Base-by-base conservation (phyloP, 2,888 invertebrate genomes). In the Lysandra bellargus region DNA sequence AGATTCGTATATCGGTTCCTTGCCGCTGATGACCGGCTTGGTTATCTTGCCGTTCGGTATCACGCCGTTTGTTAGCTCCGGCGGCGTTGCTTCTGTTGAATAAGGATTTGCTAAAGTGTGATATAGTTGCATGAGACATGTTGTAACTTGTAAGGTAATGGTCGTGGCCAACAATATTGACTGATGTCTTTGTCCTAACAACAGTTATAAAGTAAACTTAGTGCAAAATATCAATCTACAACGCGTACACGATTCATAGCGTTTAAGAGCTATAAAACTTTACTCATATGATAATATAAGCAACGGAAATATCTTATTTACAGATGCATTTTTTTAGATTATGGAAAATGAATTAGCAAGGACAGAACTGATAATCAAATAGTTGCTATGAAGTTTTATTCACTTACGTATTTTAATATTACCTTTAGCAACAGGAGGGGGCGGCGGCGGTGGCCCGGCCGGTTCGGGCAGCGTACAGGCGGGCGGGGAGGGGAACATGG, bases 1-100 rank as follows among this genome's bases (percentile, higher is more conserved):
- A 0, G 98, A 96, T 87, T 98, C 98, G 88, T 98, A 98, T 83
- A 98, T 98, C 0, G 98, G 98, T 89, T 97, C 97, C 81, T 96
- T 95, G 78, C 92, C 89, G 79, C 95, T 92, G 5, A 95, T 84
- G 0, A 92, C 89, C 0, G 92, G 57, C 57, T 57, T 57, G 17
- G 14, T 88, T 2, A 93, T 86, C 57, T 95, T 95, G 1, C 95
- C 95, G 81, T 95, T 95, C 1, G 95, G 95, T 76, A 93, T 95
- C 75, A 91, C 91, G 61, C 94, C 94, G 83, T 94, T 94, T 0
- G 93, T 92, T 1, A 89, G 86, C 84, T 94, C 88, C 82, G 95
- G 89, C 81, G 95, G 90, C n/a, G 95, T 90, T 83, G 91, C 84
- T 78, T 92, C 92, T 92, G 85, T 49, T 80, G 23, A 30, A 74